phyloP scores from a whole-genome alignment of 2,797 vertebrate species.

The Lepilemur septentrionalis region DNA sequence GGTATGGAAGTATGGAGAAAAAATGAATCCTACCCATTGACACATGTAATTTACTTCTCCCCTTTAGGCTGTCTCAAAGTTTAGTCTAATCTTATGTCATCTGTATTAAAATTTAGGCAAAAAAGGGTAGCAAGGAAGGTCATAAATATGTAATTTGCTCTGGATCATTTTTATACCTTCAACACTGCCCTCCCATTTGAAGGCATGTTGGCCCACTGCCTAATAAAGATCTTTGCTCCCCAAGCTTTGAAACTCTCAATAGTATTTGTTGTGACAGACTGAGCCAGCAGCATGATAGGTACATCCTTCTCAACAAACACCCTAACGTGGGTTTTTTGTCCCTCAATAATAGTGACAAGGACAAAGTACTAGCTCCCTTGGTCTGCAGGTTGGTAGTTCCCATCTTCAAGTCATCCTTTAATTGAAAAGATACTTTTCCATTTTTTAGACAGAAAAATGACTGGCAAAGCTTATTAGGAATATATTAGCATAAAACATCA shows the following conservation, averaged over 20 bases:
- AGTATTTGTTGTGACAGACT: neutral
- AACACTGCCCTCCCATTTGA: neutral
- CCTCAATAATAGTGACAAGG: neutral
- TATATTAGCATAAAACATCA: constrained; percentile 29
- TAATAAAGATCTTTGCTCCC: neutral
- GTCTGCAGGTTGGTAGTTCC: neutral
- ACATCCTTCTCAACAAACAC: neutral
- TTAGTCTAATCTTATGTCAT: neutral
- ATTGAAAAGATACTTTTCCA: constrained; percentile 25
- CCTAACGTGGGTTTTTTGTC: neutral
- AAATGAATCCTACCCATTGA: neutral
- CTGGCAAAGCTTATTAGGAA: neutral
- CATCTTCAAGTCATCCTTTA: neutral
- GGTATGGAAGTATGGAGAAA: neutral
- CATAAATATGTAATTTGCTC: neutral
- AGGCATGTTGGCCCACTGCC: neutral
- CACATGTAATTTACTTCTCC: neutral
- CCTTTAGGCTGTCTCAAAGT: neutral
- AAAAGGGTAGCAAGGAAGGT: neutral
- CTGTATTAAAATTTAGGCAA: constrained; percentile 37
- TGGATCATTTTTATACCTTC: neutral
- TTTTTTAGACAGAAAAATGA: constrained; percentile 14
- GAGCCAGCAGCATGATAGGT: neutral
- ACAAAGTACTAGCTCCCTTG: neutral
- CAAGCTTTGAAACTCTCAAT: neutral